Conservation (phyloP, 2,797 vertebrate genomes). For the Halcyon smyrnensis region DNA sequence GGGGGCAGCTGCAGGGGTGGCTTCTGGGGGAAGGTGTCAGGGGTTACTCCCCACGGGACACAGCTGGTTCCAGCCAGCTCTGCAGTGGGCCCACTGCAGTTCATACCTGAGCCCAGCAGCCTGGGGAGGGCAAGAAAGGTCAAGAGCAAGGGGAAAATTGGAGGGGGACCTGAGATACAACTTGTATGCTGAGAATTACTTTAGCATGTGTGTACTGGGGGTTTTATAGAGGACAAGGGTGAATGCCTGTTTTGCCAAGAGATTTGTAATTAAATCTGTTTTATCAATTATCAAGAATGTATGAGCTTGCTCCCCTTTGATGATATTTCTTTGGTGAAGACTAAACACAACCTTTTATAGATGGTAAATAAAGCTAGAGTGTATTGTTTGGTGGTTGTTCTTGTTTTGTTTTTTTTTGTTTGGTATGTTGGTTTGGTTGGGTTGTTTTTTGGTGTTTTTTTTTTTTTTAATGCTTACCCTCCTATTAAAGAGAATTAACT, state of each 20-base stretch:
- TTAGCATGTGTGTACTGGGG: background rate
- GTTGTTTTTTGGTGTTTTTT: background rate
- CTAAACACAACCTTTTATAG: background rate
- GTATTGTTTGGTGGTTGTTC: background rate
- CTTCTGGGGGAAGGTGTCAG: too few relatives aligned
- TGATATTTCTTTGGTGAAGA: background rate
- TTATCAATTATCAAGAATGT: background rate
- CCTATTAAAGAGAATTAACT: background rate
- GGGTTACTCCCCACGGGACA: background rate
- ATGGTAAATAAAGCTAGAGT: background rate
- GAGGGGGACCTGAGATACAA: background rate
- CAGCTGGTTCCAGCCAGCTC: background rate
- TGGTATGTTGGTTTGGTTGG: too few relatives aligned
- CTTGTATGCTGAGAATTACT: background rate
- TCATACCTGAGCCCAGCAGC: background rate
- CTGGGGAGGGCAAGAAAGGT: rapidly evolving
- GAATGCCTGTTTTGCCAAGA: background rate
- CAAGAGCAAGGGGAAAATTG: background rate
- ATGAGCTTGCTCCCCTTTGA: background rate
- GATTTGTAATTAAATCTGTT: background rate
- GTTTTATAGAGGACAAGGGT: background rate
- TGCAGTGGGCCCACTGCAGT: background rate
- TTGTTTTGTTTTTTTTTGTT: too few relatives aligned
- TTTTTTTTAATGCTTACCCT: background rate
- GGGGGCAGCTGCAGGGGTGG: background rate